phyloP scores from a whole-genome alignment of 2,113 vertebrate genomes.

The Dunckerocampus dactyliophorus region DNA sequence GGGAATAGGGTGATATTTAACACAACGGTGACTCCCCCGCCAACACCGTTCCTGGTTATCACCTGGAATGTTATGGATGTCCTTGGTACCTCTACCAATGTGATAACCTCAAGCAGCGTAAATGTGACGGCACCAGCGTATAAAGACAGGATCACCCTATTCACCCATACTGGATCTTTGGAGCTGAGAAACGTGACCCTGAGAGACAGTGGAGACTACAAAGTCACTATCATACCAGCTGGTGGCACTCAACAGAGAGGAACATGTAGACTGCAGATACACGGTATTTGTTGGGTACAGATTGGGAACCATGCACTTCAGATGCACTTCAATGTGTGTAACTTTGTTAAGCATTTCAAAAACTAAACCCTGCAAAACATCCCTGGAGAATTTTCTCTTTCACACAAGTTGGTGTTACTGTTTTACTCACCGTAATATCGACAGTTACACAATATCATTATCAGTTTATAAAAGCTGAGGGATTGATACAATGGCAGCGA shows the following conservation, averaged over 20 bases:
- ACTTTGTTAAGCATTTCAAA: too few species aligned
- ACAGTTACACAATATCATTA: neutral
- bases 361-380: too few species aligned
- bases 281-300: slow-evolving; percentile 7
- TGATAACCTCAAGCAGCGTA: neutral
- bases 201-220: slow-evolving; percentile 39
- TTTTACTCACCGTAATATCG: neutral
- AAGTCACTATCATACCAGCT: neutral
- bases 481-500: neutral
- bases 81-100: accelerated
- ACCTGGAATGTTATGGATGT: slow-evolving; percentile 10
- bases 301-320: neutral
- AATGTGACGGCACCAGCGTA: neutral
- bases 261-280: neutral
- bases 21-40: slow-evolving; percentile 16
- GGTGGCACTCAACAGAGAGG: neutral
- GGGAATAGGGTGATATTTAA: slow-evolving; percentile 29
- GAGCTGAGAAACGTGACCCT: slow-evolving; percentile 33
- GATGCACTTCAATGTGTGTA: neutral
- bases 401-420: too few species aligned
- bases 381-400: neutral
- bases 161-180: slow-evolving; percentile 39
- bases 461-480: slow-evolving; percentile 16
- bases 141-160: slow-evolving; percentile 8
- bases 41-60: neutral